phyloP scores from a whole-genome alignment of 2,113 vertebrate species.

The Leuciscus idus region DNA sequence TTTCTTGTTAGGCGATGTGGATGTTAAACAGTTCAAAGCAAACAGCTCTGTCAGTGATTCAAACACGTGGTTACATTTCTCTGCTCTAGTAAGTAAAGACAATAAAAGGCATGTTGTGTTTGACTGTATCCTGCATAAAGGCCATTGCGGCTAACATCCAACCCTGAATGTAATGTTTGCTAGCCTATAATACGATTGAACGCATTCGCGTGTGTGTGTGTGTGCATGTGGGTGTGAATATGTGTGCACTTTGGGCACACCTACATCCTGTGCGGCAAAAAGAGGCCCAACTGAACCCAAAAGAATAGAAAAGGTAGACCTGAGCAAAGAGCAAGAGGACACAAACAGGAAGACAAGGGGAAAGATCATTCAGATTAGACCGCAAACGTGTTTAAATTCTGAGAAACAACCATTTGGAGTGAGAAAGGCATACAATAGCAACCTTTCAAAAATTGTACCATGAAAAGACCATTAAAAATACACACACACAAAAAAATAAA shows the following conservation, averaged over 20 bases:
- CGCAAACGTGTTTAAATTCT: neutral
- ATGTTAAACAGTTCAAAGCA: constrained; percentile 49
- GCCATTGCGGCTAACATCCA: neutral
- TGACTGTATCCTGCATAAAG: neutral
- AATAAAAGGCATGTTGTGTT: neutral
- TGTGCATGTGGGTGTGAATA: neutral
- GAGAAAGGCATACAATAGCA: neutral
- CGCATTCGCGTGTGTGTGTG: neutral
- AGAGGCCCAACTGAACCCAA: neutral
- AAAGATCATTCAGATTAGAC: neutral
- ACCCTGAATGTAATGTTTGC: neutral
- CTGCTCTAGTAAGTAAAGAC: neutral
- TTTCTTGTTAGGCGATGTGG: constrained; percentile 60
- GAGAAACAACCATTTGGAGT: constrained; percentile 9
- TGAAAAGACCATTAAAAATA: neutral
- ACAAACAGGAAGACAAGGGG: constrained; percentile 6
- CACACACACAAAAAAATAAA: neutral
- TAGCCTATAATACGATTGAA: neutral
- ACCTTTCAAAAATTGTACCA: neutral
- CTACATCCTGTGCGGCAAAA: constrained; percentile 3
- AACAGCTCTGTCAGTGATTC: constrained; percentile 45
- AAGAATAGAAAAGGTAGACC: neutral
- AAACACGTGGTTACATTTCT: neutral
- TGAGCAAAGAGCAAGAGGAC: neutral
- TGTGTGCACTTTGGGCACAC: neutral